These are phyloP conservation scores for Cartodere bifasciata DNA, from an alignment of 2,888 invertebrate genomes.

Conservation along the genomic window DNA sequence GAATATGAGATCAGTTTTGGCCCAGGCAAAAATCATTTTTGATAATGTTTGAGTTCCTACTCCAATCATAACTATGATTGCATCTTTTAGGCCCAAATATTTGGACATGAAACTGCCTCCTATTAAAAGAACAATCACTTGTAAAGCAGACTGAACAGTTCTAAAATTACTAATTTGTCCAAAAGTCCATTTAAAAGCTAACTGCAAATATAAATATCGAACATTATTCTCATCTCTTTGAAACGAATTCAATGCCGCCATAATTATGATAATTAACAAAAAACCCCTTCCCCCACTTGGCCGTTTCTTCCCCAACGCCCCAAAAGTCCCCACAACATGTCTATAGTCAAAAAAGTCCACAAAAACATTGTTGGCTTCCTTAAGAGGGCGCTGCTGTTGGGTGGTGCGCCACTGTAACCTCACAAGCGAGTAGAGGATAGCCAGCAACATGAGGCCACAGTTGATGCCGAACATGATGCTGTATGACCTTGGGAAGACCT, in stretches of 20 bases:
- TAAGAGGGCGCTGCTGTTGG: conserved; percentile 45
- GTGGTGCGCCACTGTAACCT: conserved; percentile 60
- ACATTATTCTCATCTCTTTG: conserved; percentile 72
- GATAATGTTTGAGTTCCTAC: conserved; percentile 56
- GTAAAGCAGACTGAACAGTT: conserved; percentile 58
- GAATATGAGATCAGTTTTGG: conserved; percentile 42
- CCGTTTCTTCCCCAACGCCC: conserved; percentile 48
- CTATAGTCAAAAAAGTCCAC: conserved; percentile 59
- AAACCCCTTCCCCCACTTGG: conserved; percentile 45
- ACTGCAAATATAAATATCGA: conserved; percentile 59
- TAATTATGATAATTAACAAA: conserved; percentile 53
- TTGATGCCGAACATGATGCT: conserved; percentile 64
- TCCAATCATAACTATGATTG: conserved; percentile 60
- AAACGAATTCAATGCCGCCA: conserved; percentile 70
- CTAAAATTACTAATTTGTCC: conserved; percentile 54
- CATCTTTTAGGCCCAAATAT: conserved; percentile 53
- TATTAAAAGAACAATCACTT: conserved; percentile 56
- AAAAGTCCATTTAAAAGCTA: conserved; percentile 60
- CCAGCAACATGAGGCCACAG: conserved; percentile 43
- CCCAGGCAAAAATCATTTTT: conserved; percentile 55
- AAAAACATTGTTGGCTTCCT: conserved; percentile 43
- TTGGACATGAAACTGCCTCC: conserved; percentile 62
- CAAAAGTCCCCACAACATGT: conserved; percentile 50
- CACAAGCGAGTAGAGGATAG: conserved; percentile 52
- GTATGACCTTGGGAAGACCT: conserved; percentile 50